Conservation (phyloP, 2,797 vertebrate genomes). For the Rousettus madagascariensis region DNA sequence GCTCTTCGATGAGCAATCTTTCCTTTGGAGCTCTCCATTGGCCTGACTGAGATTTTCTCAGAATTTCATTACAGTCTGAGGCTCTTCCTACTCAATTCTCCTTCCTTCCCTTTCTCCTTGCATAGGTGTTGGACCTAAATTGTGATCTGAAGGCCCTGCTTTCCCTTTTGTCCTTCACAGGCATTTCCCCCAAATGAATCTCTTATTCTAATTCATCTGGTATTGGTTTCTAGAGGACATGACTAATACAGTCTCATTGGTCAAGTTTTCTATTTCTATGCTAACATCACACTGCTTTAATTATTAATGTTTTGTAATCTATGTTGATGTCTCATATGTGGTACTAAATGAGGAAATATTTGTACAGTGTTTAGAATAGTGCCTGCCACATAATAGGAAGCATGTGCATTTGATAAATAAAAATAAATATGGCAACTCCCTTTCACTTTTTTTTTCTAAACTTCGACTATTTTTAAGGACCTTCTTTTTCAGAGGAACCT, state of each 20-base stretch:
- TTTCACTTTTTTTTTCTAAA: neutral
- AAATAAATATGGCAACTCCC: neutral
- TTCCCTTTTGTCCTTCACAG: neutral
- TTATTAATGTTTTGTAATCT: neutral
- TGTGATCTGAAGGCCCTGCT: neutral
- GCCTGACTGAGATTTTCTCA: neutral
- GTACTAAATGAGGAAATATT: slow-evolving; percentile 11
- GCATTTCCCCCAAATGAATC: neutral
- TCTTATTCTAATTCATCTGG: neutral
- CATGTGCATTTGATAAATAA: neutral
- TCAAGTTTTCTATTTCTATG: neutral
- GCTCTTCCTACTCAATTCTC: neutral
- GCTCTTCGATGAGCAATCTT: neutral
- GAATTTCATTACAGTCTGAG: neutral
- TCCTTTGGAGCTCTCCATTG: neutral
- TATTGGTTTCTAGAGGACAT: neutral
- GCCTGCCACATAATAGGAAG: neutral
- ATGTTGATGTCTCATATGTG: neutral
- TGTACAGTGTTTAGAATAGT: neutral
- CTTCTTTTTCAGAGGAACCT: neutral
- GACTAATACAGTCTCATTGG: neutral
- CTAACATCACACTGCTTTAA: neutral
- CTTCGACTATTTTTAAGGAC: neutral
- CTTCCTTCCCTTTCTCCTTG: neutral
- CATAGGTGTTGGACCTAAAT: neutral